These are phyloP conservation scores for Ectropis crepuscularia DNA, from an alignment of 2,888 invertebrate species.

Conservation along the genomic window DNA sequence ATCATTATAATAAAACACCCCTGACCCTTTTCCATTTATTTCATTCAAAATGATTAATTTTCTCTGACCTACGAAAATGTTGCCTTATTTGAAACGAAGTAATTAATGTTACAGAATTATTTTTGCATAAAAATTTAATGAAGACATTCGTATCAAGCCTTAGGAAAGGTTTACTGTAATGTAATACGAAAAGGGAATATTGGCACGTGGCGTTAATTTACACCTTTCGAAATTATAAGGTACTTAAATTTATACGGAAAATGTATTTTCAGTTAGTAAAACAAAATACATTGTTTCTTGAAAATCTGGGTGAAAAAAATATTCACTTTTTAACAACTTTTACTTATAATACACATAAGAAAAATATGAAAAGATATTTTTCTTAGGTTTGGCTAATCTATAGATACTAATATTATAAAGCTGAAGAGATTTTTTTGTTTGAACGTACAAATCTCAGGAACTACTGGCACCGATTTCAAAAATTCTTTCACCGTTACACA, in stretches of 20 bases:
- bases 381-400: too few species aligned
- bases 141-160: slow-evolving; percentile 17
- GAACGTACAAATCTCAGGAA: too few species aligned
- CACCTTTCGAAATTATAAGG: not conserved
- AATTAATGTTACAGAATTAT: slow-evolving; percentile 27
- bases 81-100: slow-evolving; percentile 24
- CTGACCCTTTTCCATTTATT: slow-evolving; percentile 31
- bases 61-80: slow-evolving; percentile 29
- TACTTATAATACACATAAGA: too few species aligned
- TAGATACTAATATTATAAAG: too few species aligned
- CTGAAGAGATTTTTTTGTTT: too few species aligned
- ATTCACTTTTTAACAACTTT: too few species aligned
- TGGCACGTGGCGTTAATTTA: slow-evolving; percentile 5
- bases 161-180: slow-evolving; percentile 3
- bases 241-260: not conserved
- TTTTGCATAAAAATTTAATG: slow-evolving; percentile 26
- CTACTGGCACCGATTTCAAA: too few species aligned
- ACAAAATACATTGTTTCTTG: too few species aligned
- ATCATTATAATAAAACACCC: slow-evolving; percentile 32
- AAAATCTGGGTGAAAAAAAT: too few species aligned
- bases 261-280: too few species aligned
- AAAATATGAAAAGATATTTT: too few species aligned
- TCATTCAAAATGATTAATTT: slow-evolving; percentile 34
- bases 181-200: slow-evolving; percentile 6
- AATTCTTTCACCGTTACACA: too few species aligned